These are phyloP conservation scores for Triops cancriformis DNA, from an alignment of 1,140 invertebrate species.

Conservation along the genomic window DNA sequence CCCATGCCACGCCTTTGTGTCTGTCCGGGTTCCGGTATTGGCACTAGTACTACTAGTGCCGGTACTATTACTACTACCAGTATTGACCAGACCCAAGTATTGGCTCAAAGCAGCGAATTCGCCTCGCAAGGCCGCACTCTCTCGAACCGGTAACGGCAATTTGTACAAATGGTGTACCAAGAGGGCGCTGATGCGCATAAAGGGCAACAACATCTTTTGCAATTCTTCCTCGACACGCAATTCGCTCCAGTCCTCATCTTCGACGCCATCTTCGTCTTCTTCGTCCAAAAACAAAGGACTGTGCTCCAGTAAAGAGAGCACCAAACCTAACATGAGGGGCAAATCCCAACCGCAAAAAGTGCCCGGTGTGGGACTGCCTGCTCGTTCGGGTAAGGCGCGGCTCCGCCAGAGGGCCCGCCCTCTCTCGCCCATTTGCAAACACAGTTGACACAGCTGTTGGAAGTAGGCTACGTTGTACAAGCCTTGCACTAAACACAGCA, in stretches of 20 bases:
- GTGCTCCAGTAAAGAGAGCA: constrained; percentile 40
- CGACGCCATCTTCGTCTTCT: not conserved
- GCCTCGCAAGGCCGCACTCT: constrained; percentile 12
- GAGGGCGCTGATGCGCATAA: constrained; percentile 69
- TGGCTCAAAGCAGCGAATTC: constrained; percentile 65
- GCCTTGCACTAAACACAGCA: constrained; percentile 70
- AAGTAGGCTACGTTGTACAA: constrained; percentile 82
- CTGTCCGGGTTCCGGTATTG: not conserved
- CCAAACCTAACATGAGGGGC: constrained; percentile 35
- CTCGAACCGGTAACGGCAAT: constrained; percentile 53
- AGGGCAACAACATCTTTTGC: constrained; percentile 59
- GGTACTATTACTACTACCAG: not conserved
- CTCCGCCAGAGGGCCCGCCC: constrained; percentile 40
- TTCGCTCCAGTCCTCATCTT: constrained; percentile 39
- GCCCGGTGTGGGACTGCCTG: not conserved
- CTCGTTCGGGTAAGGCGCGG: constrained; percentile 28
- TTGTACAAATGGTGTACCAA: constrained; percentile 78
- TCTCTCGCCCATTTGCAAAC: constrained; percentile 49
- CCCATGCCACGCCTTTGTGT: not conserved
- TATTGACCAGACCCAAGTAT: constrained; percentile 50
- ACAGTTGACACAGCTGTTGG: constrained; percentile 66
- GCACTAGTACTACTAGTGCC: too few species aligned
- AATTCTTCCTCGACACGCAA: constrained; percentile 48
- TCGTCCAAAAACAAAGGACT: constrained; percentile 38
- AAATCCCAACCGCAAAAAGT: constrained; percentile 19